Evolutionary conservation across 2,113 vertebrate genomes (phyloP).

Genomic region (Carassius auratus): DNA sequence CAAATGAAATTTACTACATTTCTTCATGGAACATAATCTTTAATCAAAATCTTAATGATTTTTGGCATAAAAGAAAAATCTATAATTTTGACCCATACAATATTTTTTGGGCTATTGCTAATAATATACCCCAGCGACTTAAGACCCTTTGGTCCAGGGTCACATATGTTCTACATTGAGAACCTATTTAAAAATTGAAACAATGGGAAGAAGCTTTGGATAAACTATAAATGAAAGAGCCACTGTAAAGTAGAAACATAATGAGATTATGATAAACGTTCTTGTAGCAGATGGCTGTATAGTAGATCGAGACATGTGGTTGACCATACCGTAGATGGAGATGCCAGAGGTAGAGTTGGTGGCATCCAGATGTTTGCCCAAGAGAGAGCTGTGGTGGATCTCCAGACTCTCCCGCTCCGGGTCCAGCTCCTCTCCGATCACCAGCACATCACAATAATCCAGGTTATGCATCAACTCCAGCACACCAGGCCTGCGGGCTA

Average conservation of each 20-base stretch:
- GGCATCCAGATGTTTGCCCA: constrained; percentile 89
- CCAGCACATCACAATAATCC: constrained; percentile 95
- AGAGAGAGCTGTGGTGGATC: constrained; percentile 79
- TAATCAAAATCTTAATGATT: too few relatives aligned
- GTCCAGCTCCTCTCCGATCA: constrained; percentile 87
- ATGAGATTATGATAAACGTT: neutral
- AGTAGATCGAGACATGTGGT: neutral
- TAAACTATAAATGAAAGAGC: neutral
- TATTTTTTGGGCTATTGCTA: too few relatives aligned
- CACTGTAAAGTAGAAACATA: neutral
- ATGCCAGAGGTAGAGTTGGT: constrained; percentile 96
- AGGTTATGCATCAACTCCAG: constrained; percentile 92
- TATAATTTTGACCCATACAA: too few relatives aligned
- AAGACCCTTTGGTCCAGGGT: too few relatives aligned
- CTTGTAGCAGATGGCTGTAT: neutral
- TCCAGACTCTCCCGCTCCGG: constrained; percentile 87
- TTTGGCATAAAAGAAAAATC: too few relatives aligned
- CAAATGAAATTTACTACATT: too few relatives aligned
- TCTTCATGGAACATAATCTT: too few relatives aligned
- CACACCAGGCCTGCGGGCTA: constrained; percentile 76
- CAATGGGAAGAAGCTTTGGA: neutral
- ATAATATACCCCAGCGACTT: too few relatives aligned
- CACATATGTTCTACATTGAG: neutral
- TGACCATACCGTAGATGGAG: constrained; percentile 87
- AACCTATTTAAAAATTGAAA: neutral